Evolutionary conservation across 2,113 vertebrate genomes (phyloP).

Genomic region (Psammodynastes pulverulentus): DNA sequence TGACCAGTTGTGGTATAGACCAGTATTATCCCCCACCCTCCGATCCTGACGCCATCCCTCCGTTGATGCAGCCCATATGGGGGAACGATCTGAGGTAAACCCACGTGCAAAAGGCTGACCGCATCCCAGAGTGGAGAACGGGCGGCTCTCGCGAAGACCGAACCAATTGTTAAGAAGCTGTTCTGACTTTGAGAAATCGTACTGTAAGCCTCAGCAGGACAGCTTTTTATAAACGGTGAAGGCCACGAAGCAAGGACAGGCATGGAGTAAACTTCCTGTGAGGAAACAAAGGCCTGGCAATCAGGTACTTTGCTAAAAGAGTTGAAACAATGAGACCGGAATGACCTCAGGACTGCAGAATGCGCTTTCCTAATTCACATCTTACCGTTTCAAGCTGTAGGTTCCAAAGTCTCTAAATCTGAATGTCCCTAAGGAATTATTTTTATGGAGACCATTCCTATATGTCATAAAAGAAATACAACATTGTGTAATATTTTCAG

Average conservation of each 20-base stretch:
- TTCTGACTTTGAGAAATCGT: not conserved
- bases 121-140: not conserved
- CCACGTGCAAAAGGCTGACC: not conserved
- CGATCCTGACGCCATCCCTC: not conserved
- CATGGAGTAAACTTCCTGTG: conserved; percentile 20
- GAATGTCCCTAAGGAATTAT: not conserved
- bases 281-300: conserved; percentile 20
- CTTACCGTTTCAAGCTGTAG: not conserved
- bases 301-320: not conserved
- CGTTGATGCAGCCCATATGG: not conserved
- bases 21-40: not conserved
- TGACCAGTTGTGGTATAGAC: not conserved
- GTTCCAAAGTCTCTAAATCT: not conserved
- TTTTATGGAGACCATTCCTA: conserved; percentile 1
- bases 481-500: not conserved
- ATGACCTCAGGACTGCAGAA: conserved; percentile 14
- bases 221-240: conserved; percentile 23
- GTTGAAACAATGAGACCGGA: conserved; percentile 4
- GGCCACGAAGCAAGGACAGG: conserved; percentile 22
- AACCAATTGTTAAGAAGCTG: not conserved
- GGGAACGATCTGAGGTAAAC: not conserved
- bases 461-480: not conserved
- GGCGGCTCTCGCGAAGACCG: not conserved
- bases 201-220: not conserved
- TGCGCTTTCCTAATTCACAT: not conserved